phyloP scores from a whole-genome alignment of 1,140 invertebrate genomes.

The Bombus difficillimus region DNA sequence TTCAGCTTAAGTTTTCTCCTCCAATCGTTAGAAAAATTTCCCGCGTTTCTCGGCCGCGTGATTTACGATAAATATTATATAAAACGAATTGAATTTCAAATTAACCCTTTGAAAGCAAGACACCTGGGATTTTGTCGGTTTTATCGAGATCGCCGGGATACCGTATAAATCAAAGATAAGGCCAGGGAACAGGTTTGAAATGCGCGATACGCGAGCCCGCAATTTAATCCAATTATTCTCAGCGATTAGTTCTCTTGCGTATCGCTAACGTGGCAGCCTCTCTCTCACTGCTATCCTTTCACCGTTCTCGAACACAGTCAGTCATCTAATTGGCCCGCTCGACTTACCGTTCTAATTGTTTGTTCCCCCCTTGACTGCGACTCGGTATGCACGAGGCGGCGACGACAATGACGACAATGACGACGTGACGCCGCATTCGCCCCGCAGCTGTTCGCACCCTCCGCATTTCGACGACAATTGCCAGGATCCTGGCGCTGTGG shows the following conservation, averaged over 20 bases:
- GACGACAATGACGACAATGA: constrained; percentile 27
- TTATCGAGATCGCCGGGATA: neutral
- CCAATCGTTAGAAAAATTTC: neutral
- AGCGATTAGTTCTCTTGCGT: constrained; percentile 63
- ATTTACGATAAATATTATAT: neutral
- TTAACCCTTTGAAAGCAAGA: neutral
- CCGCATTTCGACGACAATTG: constrained; percentile 30
- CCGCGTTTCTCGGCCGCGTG: no score
- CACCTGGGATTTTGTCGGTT: no score
- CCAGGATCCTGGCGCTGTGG: neutral
- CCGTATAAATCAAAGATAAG: constrained; percentile 30
- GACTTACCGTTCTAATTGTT: constrained; percentile 65
- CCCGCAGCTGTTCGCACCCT: neutral
- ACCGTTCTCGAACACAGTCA: constrained; percentile 43
- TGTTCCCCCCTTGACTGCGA: constrained; percentile 38
- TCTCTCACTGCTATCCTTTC: constrained; percentile 24
- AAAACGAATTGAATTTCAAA: neutral
- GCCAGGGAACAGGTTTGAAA: constrained; percentile 14
- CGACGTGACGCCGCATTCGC: neutral
- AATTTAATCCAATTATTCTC: constrained; percentile 68
- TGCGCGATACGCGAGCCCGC: constrained; percentile 42
- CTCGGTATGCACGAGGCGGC: constrained; percentile 49
- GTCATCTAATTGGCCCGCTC: constrained; percentile 64
- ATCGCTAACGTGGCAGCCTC: constrained; percentile 28
- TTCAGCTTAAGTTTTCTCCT: neutral